Conservation (phyloP, 2,113 vertebrate species). For the Hemiprocne comata region DNA sequence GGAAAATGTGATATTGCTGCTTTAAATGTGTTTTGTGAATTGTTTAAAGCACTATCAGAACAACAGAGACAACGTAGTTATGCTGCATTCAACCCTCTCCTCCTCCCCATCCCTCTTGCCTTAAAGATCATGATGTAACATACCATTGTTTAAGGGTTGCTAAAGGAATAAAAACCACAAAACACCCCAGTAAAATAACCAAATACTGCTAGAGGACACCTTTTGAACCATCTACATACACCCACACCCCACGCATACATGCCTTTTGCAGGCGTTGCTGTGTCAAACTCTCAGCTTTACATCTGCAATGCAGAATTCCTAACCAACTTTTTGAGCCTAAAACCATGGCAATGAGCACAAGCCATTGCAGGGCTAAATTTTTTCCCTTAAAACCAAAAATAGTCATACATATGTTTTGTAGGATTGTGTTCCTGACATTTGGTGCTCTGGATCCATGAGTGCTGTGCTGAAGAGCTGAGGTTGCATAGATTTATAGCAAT, state of each 20-base stretch:
- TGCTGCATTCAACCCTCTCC: neutral
- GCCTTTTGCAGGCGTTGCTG: neutral
- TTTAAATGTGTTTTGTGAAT: neutral
- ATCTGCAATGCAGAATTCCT: neutral
- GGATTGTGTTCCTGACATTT: neutral
- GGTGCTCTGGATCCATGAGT: fast-evolving
- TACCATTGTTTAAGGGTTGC: neutral
- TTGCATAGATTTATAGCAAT: neutral
- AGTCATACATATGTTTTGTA: neutral
- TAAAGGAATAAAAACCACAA: neutral
- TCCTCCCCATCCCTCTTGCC: too few relatives aligned
- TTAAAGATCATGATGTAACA: neutral
- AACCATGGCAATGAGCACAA: neutral
- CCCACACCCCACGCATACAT: fast-evolving
- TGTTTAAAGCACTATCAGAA: neutral
- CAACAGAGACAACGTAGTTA: neutral
- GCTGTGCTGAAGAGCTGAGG: neutral
- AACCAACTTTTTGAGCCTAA: neutral
- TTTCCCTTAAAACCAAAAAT: neutral
- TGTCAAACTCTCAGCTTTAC: neutral
- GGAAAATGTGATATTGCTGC: neutral
- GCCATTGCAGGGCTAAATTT: neutral
- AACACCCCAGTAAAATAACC: neutral
- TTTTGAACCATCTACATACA: neutral
- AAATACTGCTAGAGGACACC: neutral